These are phyloP conservation scores for Eudyptes chrysolophus DNA, from an alignment of 2,113 vertebrate species.

Conservation along the genomic window DNA sequence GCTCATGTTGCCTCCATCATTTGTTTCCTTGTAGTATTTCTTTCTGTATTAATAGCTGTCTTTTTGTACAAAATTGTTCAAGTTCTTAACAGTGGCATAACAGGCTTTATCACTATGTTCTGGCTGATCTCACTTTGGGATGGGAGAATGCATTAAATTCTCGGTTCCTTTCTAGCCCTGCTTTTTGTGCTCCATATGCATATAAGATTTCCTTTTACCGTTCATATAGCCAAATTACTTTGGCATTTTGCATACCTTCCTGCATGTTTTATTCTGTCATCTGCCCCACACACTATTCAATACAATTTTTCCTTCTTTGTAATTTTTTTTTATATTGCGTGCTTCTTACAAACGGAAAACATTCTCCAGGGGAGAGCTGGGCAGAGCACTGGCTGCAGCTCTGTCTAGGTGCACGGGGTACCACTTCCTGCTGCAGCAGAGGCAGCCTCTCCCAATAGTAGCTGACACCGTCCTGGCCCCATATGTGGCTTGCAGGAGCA, in stretches of 20 bases:
- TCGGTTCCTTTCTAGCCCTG: background rate
- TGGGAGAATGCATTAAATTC: background rate
- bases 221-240: background rate
- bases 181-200: background rate
- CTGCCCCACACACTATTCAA: background rate
- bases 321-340: background rate
- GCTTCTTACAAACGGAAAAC: background rate
- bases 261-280: background rate
- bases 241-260: background rate
- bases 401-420: background rate
- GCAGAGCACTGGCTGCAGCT: background rate
- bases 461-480: background rate
- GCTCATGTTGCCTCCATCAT: background rate
- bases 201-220: background rate
- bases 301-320: background rate
- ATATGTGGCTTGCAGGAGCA: background rate
- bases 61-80: background rate
- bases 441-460: background rate
- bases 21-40: background rate
- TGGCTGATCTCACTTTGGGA: background rate
- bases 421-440: background rate
- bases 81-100: background rate
- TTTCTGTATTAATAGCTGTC: background rate
- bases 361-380: background rate
- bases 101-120: background rate